Evolutionary conservation across 2,888 invertebrate species (phyloP).

Genomic region (Gastracanthus pulcherrimus): DNA sequence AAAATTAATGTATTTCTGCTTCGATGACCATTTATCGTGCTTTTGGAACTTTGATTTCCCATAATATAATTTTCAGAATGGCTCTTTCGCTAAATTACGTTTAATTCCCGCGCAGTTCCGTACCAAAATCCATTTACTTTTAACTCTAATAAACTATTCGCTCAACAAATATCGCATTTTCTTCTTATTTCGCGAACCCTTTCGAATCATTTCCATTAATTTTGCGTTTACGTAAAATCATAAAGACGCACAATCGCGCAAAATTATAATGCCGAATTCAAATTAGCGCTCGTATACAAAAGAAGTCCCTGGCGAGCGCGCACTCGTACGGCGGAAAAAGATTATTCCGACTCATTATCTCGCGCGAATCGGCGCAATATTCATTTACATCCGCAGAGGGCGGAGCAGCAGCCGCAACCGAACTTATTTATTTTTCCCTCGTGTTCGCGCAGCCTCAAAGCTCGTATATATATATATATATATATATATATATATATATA

Average conservation of each 20-base stretch:
- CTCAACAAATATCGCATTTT: not conserved
- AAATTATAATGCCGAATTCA: not conserved
- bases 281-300: constrained; percentile 5
- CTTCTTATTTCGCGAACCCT: not conserved
- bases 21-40: too few species aligned
- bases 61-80: too few species aligned
- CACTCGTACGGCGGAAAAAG: not conserved
- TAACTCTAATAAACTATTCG: not conserved
- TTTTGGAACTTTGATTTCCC: too few species aligned
- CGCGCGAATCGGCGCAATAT: not conserved
- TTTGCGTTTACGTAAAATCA: not conserved
- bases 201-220: not conserved
- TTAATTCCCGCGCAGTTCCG: too few species aligned
- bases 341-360: constrained; percentile 39
- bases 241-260: not conserved
- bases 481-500: too few species aligned
- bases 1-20: too few species aligned
- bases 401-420: too few species aligned
- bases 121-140: too few species aligned
- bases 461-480: too few species aligned
- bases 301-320: not conserved
- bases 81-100: too few species aligned
- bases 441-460: too few species aligned
- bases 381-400: constrained; percentile 1
- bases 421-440: constrained; percentile 1